Conservation (phyloP, 1,140 invertebrate genomes). For the Caenorhabditis remanei region DNA sequence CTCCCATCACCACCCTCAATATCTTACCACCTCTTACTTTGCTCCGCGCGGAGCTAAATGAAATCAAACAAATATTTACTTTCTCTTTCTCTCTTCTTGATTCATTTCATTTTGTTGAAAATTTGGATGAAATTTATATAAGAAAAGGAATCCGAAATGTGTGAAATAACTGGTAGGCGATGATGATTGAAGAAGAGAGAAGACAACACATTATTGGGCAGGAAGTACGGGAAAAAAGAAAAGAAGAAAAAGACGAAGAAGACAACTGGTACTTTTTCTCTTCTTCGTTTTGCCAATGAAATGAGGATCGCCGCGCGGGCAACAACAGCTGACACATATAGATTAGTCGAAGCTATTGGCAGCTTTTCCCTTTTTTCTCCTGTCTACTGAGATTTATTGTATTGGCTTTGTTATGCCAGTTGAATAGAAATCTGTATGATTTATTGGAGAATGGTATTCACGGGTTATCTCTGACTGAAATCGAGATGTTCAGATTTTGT, state of each 20-base stretch:
- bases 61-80: conserved; percentile 39
- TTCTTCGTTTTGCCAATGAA: conserved; percentile 33
- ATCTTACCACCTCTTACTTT: conserved; percentile 36
- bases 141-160: neutral
- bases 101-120: neutral
- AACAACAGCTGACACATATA: conserved; percentile 43
- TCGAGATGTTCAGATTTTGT: too few relatives aligned
- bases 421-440: neutral
- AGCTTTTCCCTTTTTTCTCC: conserved; percentile 21
- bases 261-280: conserved; percentile 44
- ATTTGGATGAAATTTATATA: conserved; percentile 7
- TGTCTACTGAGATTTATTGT: neutral
- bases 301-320: conserved; percentile 6
- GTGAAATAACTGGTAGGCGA: conserved; percentile 5
- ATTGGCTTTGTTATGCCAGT: conserved; percentile 15
- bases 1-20: neutral
- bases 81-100: neutral
- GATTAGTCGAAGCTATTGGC: conserved; percentile 50
- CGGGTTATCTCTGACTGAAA: neutral
- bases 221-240: conserved; percentile 26
- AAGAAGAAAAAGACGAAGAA: conserved; percentile 21
- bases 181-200: neutral
- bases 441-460: neutral
- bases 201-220: neutral
- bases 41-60: conserved; percentile 44